These are phyloP conservation scores for Adelphocoris suturalis DNA, from an alignment of 2,888 invertebrate genomes.

Conservation along the genomic window DNA sequence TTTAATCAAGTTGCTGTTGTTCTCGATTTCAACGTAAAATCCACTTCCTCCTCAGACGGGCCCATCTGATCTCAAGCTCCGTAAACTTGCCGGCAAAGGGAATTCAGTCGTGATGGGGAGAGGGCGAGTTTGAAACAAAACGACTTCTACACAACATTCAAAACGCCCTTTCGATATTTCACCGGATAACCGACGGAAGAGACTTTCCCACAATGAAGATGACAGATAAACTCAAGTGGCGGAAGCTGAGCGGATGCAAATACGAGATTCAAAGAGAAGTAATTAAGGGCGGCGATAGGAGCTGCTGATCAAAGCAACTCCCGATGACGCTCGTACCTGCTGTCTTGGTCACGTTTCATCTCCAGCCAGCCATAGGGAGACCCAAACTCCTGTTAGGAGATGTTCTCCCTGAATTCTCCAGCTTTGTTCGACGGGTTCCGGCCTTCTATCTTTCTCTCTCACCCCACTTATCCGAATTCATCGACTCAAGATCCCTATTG, in stretches of 20 bases:
- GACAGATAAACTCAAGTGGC: conserved; percentile 65
- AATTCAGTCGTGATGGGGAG: neutral
- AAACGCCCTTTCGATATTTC: conserved; percentile 27
- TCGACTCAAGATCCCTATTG: conserved; percentile 17
- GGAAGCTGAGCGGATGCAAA: conserved; percentile 65
- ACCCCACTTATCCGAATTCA: neutral
- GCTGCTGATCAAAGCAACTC: conserved; percentile 51
- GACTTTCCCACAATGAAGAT: conserved; percentile 57
- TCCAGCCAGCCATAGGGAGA: conserved; percentile 47
- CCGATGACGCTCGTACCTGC: neutral
- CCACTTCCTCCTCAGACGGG: too few species aligned
- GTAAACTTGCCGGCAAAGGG: neutral
- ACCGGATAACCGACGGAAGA: neutral
- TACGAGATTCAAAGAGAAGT: conserved; percentile 68
- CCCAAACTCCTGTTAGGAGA: neutral
- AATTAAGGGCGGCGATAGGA: conserved; percentile 64
- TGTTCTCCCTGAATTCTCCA: neutral
- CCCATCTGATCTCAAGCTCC: too few species aligned
- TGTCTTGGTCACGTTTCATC: conserved; percentile 62
- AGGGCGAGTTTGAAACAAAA: conserved; percentile 25
- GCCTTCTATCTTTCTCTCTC: neutral
- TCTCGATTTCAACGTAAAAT: too few species aligned
- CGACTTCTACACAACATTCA: conserved; percentile 30
- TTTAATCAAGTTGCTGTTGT: too few species aligned
- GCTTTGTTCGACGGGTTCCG: conserved; percentile 13